Evolutionary conservation across 2,797 vertebrate genomes (phyloP).

Genomic region (Helarctos malayanus): DNA sequence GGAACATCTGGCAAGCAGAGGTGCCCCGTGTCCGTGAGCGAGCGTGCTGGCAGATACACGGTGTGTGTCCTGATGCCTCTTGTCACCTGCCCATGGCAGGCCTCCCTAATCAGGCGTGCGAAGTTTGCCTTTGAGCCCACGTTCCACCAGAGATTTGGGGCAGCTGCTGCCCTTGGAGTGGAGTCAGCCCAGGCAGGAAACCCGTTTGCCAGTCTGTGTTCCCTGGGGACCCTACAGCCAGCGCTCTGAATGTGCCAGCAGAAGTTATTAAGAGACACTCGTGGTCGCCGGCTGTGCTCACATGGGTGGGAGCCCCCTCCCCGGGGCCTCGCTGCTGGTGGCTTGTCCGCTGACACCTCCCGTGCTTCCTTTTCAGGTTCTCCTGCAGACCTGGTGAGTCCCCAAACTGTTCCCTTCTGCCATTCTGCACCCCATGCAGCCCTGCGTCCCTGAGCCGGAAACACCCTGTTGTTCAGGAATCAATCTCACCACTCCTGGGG

Average conservation of each 20-base stretch:
- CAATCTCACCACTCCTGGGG: fast-evolving
- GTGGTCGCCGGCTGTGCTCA: fast-evolving
- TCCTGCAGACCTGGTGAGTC: conserved; percentile 88
- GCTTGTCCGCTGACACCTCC: not conserved
- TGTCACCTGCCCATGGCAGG: fast-evolving
- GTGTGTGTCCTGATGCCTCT: fast-evolving
- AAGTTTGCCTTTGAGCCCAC: not conserved
- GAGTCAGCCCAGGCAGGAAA: not conserved
- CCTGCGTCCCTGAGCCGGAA: fast-evolving
- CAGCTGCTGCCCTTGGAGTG: not conserved
- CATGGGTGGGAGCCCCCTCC: fast-evolving
- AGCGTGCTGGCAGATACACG: fast-evolving
- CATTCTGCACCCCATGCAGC: fast-evolving
- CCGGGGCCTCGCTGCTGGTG: fast-evolving
- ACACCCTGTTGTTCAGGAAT: fast-evolving
- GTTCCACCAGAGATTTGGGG: fast-evolving
- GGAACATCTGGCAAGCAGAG: not conserved
- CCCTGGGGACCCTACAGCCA: not conserved
- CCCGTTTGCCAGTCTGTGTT: fast-evolving
- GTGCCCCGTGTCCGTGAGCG: fast-evolving
- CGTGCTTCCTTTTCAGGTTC: conserved; percentile 85
- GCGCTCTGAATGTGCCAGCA: not conserved
- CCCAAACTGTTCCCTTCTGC: fast-evolving
- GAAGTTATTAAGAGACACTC: fast-evolving
- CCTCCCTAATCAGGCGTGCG: not conserved